phyloP scores from a whole-genome alignment of 2,888 invertebrate species.

The Gasteruption jaculator region DNA sequence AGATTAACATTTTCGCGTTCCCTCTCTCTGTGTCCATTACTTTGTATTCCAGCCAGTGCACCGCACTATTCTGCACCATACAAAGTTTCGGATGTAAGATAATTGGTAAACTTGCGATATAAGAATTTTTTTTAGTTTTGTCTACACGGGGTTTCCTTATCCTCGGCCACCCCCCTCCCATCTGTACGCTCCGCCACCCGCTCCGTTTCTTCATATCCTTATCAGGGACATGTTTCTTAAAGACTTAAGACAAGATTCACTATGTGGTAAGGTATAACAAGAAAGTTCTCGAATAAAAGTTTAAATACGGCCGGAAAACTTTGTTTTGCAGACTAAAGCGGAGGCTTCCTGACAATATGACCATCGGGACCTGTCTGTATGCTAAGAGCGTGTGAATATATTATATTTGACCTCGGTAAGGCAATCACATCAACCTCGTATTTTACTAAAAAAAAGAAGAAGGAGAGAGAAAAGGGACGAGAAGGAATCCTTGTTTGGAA shows the following conservation, averaged over 20 bases:
- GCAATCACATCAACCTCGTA: background rate
- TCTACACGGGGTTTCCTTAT: background rate
- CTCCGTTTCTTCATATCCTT: no score
- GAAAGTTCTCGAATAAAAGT: constrained; percentile 51
- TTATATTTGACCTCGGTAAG: background rate
- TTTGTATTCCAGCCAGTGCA: no score
- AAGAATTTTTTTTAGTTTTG: background rate
- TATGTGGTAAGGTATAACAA: constrained; percentile 33
- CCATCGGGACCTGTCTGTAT: constrained; percentile 36
- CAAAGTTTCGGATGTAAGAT: constrained; percentile 17
- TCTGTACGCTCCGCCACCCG: no score
- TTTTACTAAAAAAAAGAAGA: background rate
- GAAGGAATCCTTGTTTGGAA: no score
- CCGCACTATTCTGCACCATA: constrained; percentile 42
- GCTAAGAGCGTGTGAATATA: constrained; percentile 37
- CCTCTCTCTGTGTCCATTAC: no score
- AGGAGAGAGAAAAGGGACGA: no score
- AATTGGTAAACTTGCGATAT: no score
- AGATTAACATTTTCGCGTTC: background rate
- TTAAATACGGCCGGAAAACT: constrained; percentile 46
- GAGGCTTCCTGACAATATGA: constrained; percentile 35
- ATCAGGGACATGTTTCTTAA: background rate
- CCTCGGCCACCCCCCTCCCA: no score
- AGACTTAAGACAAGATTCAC: no score
- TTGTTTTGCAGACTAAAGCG: constrained; percentile 31